Base-by-base conservation (phyloP, 2,113 vertebrate species). In the Malaclemys terrapin region DNA sequence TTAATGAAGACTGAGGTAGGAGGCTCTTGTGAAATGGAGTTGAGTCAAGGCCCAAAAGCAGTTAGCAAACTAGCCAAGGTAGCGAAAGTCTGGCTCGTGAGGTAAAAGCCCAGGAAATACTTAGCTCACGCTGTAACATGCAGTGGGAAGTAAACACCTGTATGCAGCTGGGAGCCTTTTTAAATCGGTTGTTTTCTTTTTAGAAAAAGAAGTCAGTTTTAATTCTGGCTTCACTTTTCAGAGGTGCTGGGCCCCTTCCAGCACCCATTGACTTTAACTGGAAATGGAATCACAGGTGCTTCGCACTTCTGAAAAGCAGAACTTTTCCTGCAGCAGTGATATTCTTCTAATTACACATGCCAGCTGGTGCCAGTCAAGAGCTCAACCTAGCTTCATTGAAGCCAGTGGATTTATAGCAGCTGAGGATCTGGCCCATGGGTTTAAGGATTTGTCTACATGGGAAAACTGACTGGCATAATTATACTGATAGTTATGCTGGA, bases 21-120 rank as follows among this genome's bases (percentile, higher is more conserved):
- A 45, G 65, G 12, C 80, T 80, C 11, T 69, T 20, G 31, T 69
- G 65, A 69, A 69, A 69, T n/a, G n/a, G 19, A 20, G 49, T 80
- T 90, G 22, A 85, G n/a, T 54, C 80, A 91, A 87, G 90, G 80
- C 65, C 90, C 65, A 42, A 91, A 59, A 91, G 53, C 53, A 91
- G 90, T 62, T 50, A 87, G 81, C 78, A 82, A 87, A 59, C 53
- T 84, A 92, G 69, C 42, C 78, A 83, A 52, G 52, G 75, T 11
- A 45, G 19, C 56, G 29, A 54, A 45, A 88, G 81, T 84, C 49
- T 86, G n/a, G 17, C 20, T 80, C 42, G 8, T 45, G 5, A 45
- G 49, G 45, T 10, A 19, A 81, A 59, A 35, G 27, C 57, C 22
- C 11, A 80, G 38, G 25, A 47, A 45, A 72, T 20, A 38, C n/a